A percentile compares a stretch with the other conserved stretches of the same genome.
phyloP scores from a whole-genome alignment of 64 coral and sea anemone species.

The Montipora capricornis region DNA sequence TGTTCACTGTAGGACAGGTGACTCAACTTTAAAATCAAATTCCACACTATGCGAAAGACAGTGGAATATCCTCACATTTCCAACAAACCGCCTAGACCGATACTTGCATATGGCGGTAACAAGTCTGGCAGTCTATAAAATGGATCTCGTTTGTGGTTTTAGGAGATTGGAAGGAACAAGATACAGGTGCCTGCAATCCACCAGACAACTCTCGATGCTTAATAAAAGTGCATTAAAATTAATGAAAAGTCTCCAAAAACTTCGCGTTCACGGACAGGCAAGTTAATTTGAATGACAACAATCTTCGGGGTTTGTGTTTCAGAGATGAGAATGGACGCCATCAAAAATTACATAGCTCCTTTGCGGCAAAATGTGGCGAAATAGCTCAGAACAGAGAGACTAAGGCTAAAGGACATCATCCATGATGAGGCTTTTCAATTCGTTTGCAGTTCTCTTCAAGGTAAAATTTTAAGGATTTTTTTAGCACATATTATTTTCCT shows the following conservation, averaged over 20 bases:
- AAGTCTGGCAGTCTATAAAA: background rate
- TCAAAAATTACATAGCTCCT: background rate
- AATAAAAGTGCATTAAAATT: constrained; percentile 49
- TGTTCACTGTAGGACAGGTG: constrained; percentile 19
- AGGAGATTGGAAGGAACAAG: background rate
- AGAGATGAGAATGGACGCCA: background rate
- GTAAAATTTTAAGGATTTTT: background rate
- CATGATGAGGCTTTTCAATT: constrained; percentile 3
- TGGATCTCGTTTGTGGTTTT: background rate
- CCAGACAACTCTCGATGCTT: constrained; percentile 15
- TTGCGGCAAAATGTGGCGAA: background rate
- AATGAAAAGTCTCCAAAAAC: constrained; percentile 46
- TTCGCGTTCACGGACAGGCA: constrained; percentile 39
- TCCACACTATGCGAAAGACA: background rate
- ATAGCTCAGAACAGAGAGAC: background rate
- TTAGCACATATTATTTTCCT: too few relatives aligned
- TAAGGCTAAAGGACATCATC: background rate
- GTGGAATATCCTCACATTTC: background rate
- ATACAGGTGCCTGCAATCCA: background rate
- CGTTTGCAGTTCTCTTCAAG: background rate
- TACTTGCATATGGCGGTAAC: background rate
- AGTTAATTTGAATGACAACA: constrained; percentile 38
- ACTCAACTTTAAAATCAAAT: constrained; percentile 6
- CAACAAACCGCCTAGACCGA: background rate
- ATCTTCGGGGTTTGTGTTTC: background rate